Conservation (phyloP, 2,113 vertebrate genomes). For the Callorhinus ursinus region DNA sequence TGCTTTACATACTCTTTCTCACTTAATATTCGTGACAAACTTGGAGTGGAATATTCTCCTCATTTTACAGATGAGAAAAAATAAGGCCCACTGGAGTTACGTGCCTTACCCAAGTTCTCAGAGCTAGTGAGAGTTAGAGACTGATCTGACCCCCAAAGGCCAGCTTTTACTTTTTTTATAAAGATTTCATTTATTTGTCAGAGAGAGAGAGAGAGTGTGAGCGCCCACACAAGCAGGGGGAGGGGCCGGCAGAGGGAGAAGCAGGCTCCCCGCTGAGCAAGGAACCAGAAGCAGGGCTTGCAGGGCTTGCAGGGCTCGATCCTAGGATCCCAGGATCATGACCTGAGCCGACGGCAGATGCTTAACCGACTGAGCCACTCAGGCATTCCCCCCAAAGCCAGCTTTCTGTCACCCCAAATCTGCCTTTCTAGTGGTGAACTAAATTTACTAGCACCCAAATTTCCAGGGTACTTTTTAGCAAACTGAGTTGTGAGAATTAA, state of each 20-base stretch:
- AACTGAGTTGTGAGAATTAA: constrained; percentile 11
- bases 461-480: constrained; percentile 5
- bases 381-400: not conserved
- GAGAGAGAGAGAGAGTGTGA: no score
- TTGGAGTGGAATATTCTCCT: not conserved
- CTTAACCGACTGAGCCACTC: not conserved
- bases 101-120: not conserved
- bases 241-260: not conserved
- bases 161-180: no score
- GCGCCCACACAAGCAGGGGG: not conserved
- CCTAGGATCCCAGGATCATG: not conserved
- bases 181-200: no score
- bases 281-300: not conserved
- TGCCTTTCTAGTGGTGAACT: not conserved
- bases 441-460: not conserved
- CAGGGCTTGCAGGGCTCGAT: not conserved
- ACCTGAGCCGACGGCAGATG: not conserved
- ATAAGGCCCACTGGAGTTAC: not conserved
- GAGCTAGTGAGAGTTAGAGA: not conserved
- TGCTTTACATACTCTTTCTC: not conserved
- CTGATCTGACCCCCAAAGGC: not conserved
- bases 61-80: not conserved
- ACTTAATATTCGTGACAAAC: not conserved
- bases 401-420: not conserved
- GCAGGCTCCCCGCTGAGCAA: not conserved